Conservation (phyloP, 2,797 vertebrate species). For the Lagorchestes hirsutus region DNA sequence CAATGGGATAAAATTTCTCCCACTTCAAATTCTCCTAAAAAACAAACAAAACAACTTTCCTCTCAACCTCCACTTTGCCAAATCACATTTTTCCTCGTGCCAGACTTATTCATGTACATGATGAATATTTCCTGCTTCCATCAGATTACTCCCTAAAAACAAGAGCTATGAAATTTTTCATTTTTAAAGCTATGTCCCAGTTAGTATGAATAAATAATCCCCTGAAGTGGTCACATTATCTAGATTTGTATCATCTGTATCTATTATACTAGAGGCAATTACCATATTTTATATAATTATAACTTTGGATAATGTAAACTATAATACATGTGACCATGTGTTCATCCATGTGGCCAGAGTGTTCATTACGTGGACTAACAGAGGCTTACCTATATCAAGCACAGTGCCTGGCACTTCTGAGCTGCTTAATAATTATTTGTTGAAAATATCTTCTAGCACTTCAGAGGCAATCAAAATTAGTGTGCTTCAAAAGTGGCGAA, state of each 20-base stretch:
- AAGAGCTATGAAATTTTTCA: neutral
- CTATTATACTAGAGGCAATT: neutral
- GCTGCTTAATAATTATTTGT: neutral
- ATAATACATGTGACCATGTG: neutral
- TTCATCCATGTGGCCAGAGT: neutral
- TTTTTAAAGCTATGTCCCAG: neutral
- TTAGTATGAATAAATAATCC: neutral
- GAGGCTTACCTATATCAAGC: neutral
- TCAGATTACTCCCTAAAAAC: neutral
- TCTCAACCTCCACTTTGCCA: too few species aligned
- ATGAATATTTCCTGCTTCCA: neutral
- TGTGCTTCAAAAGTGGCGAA: neutral
- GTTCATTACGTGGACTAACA: neutral
- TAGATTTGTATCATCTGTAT: neutral
- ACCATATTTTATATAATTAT: neutral
- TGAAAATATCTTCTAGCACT: neutral
- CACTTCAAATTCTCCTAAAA: neutral
- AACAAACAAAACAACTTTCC: neutral
- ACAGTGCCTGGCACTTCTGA: neutral
- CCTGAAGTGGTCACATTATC: neutral
- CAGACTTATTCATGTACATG: neutral
- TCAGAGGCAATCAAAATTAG: neutral
- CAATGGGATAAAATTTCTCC: neutral
- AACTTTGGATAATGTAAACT: neutral
- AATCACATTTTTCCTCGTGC: neutral